Evolutionary conservation across 2,113 vertebrate genomes (phyloP), one percentile per base, ranked within the genome.

Genomic region (Aegithalos caudatus): DNA sequence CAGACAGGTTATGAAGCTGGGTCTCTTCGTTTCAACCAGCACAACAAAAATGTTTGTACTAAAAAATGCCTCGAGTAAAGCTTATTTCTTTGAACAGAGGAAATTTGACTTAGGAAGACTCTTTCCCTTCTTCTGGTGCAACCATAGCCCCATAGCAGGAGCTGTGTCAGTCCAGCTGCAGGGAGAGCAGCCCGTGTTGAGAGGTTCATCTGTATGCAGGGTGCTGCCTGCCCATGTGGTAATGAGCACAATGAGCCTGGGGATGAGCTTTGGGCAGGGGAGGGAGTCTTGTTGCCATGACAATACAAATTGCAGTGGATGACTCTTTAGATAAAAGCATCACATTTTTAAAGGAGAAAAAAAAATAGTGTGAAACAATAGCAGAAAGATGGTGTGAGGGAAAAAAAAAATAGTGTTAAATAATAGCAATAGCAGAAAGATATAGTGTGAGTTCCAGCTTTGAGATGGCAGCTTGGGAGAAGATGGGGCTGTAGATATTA

Each of bases 271-370:
- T 86, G 84, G 95, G 62, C 69, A 66, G 67, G 81, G 83, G 81
- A 86, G 70, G 51, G 84, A 87, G 71, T n/a, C 61, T 31, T 62
- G 82, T 94, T 97, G 89, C 91, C 86, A 92, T 96, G 92, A 64
- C 92, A 78, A 81, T 90, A 44, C 23, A 73, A 64, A 47, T 66
- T 50, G 44, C 81, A 66, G 56, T 2, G 47, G 78, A 28, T 95
- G 81, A 80, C 67, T 95, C 50, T 48, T 88, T n/a, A 70, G 71
- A 92, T 88, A 72, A 88, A 61, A 66, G 54, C 79, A 77, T 69
- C 57, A 11, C 2, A 0, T 48, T 81, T 86, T 67, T 53, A 17
- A 60, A 86, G 62, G 67, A 58, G 50, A 7, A 66, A 53, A n/a
- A 24, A 38, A 33, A 40, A 29, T 4, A 7, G 33, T 50, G 56